Conservation (phyloP, 2,888 invertebrate species). For the Ecliptopera silaceata region DNA sequence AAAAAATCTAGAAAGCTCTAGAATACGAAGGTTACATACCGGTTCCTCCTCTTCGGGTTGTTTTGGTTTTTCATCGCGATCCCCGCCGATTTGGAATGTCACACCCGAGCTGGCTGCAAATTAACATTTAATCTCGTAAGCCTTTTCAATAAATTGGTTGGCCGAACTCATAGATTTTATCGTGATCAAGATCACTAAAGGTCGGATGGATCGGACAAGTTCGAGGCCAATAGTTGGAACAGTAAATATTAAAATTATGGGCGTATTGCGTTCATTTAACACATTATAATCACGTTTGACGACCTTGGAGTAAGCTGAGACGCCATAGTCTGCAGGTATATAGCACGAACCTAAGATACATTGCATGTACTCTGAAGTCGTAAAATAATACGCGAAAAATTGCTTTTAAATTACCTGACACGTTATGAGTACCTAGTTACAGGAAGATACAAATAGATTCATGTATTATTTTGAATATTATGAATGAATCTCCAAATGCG, state of each 20-base stretch:
- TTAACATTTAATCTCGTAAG: not conserved
- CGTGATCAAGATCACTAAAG: constrained; percentile 1
- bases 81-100: constrained; percentile 87
- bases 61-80: constrained; percentile 82
- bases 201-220: not conserved
- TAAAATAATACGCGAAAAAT: too few relatives aligned
- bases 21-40: constrained; percentile 53
- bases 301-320: too few relatives aligned
- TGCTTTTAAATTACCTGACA: too few relatives aligned
- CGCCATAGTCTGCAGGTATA: too few relatives aligned
- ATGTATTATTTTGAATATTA: too few relatives aligned
- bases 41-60: constrained; percentile 82
- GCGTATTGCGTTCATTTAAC: not conserved
- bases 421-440: too few relatives aligned
- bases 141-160: constrained; percentile 8
- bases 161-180: not conserved
- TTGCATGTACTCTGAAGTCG: too few relatives aligned
- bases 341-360: too few relatives aligned
- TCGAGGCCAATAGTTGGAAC: not conserved
- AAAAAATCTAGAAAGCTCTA: too few relatives aligned
- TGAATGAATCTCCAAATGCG: too few relatives aligned
- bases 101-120: constrained; percentile 82
- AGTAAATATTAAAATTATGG: not conserved
- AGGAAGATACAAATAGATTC: too few relatives aligned
- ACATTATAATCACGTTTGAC: too few relatives aligned